phyloP scores from a whole-genome alignment of 2,113 vertebrate species.

The Oenanthe melanoleuca region DNA sequence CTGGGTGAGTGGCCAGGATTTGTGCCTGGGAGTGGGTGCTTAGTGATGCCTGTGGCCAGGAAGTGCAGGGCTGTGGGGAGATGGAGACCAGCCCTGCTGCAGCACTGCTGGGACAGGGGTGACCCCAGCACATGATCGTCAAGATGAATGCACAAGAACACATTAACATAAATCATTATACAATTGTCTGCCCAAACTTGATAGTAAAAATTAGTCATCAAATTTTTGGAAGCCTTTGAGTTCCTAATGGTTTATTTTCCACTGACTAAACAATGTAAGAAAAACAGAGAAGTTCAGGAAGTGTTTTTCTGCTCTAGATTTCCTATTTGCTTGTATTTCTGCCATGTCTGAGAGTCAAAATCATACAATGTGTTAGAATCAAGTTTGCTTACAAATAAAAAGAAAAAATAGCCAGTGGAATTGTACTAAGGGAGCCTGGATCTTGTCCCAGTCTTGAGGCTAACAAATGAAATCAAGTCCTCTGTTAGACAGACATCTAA shows the following conservation, averaged over 20 bases:
- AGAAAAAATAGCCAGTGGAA: background rate
- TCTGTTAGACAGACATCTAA: background rate
- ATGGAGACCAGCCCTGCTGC: background rate
- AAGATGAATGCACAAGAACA: background rate
- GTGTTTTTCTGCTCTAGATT: background rate
- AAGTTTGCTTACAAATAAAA: background rate
- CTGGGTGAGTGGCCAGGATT: accelerated
- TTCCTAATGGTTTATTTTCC: background rate
- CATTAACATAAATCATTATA: background rate
- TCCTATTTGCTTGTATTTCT: background rate
- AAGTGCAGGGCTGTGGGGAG: background rate
- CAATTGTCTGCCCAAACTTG: background rate
- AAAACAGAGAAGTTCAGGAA: background rate
- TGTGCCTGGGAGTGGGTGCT: too few relatives aligned
- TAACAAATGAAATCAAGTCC: background rate
- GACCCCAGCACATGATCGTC: background rate
- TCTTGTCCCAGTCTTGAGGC: background rate
- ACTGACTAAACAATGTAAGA: background rate
- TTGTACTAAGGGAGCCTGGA: background rate
- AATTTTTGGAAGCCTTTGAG: background rate
- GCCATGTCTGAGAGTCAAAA: background rate
- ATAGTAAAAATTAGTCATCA: background rate
- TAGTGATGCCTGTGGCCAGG: accelerated
- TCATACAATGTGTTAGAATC: background rate
- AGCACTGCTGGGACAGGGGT: accelerated